Conservation (phyloP, 2,797 vertebrate genomes). For the Distichodus sexfasciatus region DNA sequence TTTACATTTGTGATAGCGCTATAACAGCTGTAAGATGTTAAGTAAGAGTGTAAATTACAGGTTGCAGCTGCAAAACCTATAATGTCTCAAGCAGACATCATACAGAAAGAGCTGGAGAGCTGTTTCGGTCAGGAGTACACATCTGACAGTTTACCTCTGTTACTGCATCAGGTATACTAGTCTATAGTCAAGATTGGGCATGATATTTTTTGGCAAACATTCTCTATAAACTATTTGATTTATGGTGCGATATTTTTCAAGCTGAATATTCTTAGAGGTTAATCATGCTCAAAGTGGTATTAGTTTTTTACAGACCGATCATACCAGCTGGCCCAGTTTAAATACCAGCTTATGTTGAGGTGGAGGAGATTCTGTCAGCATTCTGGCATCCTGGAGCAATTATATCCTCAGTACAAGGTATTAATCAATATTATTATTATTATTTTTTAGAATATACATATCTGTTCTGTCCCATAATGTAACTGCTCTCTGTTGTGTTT, state of each 20-base stretch:
- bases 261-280: neutral
- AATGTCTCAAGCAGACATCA: slow-evolving; percentile 66
- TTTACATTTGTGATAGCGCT: no score
- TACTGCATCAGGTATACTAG: slow-evolving; percentile 65
- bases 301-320: slow-evolving; percentile 76
- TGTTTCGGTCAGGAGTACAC: slow-evolving; percentile 66
- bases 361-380: slow-evolving; percentile 79
- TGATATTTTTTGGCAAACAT: neutral
- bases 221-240: no score
- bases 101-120: slow-evolving; percentile 80
- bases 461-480: no score
- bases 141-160: slow-evolving; percentile 60
- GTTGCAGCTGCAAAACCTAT: slow-evolving; percentile 63
- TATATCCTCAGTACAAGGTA: slow-evolving; percentile 74
- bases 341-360: slow-evolving; percentile 76
- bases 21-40: no score
- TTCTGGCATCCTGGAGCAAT: slow-evolving; percentile 64
- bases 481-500: neutral
- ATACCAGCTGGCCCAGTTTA: slow-evolving; percentile 72
- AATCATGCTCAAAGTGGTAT: slow-evolving; percentile 11
- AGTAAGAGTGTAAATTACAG: slow-evolving; percentile 42
- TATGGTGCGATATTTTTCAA: neutral
- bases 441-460: no score
- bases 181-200: neutral
- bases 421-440: no score